phyloP scores from a whole-genome alignment of 2,888 invertebrate genomes.

The Ochropleura plecta region DNA sequence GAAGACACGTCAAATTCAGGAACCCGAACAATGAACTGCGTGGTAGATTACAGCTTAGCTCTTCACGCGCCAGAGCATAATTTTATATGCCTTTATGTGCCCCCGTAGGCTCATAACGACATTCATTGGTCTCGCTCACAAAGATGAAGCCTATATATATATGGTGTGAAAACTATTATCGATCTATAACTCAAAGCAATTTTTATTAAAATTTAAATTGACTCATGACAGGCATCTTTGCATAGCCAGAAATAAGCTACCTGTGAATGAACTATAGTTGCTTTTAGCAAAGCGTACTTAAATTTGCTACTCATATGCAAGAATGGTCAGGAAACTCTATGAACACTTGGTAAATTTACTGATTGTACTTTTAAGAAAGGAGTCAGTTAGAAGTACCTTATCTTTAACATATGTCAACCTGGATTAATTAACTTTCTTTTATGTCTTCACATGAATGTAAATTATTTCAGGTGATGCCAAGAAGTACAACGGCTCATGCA shows the following conservation, averaged over 20 bases:
- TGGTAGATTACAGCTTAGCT: background rate
- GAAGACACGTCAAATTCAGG: background rate
- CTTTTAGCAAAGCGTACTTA: background rate
- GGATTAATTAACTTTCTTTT: background rate
- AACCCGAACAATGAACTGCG: background rate
- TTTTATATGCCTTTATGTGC: too few species aligned
- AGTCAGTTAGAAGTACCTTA: too few species aligned
- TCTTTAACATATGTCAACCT: background rate
- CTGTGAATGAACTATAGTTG: background rate
- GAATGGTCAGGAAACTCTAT: background rate
- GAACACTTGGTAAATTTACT: too few species aligned
- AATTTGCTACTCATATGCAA: too few species aligned
- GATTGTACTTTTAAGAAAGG: too few species aligned
- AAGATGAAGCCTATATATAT: background rate
- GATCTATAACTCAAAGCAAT: background rate
- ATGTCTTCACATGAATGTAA: background rate
- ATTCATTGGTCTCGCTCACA: background rate
- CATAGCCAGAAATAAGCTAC: background rate
- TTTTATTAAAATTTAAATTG: background rate
- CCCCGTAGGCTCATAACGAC: too few species aligned
- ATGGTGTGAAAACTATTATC: background rate
- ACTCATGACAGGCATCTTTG: background rate
- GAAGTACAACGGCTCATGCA: conserved; percentile 93
- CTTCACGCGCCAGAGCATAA: too few species aligned
- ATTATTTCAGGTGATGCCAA: conserved; percentile 91